Evolutionary conservation across 2,888 invertebrate species (phyloP).

Genomic region (Thymelicus lineola): DNA sequence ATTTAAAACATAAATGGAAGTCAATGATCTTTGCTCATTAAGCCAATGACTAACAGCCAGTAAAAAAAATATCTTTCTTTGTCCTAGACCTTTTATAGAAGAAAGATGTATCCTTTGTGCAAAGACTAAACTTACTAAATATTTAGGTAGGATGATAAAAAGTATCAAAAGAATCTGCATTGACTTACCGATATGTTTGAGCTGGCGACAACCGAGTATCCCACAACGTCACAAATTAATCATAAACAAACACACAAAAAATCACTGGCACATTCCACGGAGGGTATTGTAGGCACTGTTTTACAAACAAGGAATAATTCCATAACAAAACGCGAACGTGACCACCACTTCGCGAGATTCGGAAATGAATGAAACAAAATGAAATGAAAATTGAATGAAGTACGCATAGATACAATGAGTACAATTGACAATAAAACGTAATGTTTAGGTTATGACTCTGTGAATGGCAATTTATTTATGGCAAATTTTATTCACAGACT

Average conservation of each 20-base stretch:
- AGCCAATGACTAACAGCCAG: not conserved
- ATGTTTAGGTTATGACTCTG: too few relatives aligned
- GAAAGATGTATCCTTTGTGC: not conserved
- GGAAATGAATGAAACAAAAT: constrained; percentile 38
- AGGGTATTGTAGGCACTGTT: constrained; percentile 39
- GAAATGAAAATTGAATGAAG: constrained; percentile 38
- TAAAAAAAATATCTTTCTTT: not conserved
- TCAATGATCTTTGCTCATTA: constrained; percentile 3
- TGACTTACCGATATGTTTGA: constrained; percentile 38
- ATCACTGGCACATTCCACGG: constrained; percentile 46
- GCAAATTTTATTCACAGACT: not conserved
- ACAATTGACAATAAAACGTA: too few relatives aligned
- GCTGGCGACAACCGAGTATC: constrained; percentile 25
- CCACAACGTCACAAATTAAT: constrained; percentile 39
- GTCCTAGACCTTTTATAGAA: not conserved
- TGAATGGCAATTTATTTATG: not conserved
- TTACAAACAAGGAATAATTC: constrained; percentile 42
- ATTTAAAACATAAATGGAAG: not conserved
- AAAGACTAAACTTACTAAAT: not conserved
- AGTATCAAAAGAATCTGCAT: constrained; percentile 17
- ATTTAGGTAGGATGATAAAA: constrained; percentile 1
- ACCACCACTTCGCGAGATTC: constrained; percentile 37
- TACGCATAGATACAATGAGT: too few relatives aligned
- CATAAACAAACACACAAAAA: constrained; percentile 42
- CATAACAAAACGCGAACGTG: constrained; percentile 38